These are phyloP conservation scores for Vandiemenella viatica DNA, from an alignment of 2,888 invertebrate genomes.

Conservation along the genomic window DNA sequence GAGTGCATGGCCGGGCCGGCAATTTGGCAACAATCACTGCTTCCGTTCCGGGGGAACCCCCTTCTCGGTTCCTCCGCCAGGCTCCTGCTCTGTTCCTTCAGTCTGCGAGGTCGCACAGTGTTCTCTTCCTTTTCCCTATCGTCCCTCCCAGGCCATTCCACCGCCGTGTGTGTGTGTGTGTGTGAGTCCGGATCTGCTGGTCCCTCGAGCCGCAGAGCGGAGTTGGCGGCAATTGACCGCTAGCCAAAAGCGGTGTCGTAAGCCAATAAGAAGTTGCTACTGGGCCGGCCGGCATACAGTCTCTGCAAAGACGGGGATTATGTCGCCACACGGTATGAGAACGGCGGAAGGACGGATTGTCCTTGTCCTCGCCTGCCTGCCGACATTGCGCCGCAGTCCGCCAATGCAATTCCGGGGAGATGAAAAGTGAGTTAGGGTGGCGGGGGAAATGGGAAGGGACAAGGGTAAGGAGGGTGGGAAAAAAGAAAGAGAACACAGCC, in stretches of 20 bases:
- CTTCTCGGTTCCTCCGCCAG: not conserved
- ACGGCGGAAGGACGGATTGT: not conserved
- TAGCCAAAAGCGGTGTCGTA: not conserved
- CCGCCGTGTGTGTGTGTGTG: not conserved
- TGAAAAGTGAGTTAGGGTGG: not conserved
- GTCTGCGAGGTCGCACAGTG: too few relatives aligned
- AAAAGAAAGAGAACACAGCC: not conserved
- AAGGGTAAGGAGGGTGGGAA: not conserved
- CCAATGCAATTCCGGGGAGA: not conserved
- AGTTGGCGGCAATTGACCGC: not conserved
- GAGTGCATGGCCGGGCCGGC: constrained; percentile 7
- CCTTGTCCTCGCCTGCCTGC: too few relatives aligned
- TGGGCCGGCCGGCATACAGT: not conserved
- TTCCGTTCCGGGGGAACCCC: constrained; percentile 7
- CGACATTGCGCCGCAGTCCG: not conserved
- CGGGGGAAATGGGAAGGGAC: not conserved
- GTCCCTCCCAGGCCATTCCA: not conserved
- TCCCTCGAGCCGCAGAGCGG: not conserved
- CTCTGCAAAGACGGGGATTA: not conserved
- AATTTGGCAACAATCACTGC: constrained; percentile 18
- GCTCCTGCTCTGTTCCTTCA: not conserved
- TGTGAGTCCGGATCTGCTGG: not conserved
- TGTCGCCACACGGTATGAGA: too few relatives aligned
- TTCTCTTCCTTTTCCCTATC: not conserved
- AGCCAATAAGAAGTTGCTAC: not conserved